Percentiles rank a stretch among this genome's conserved stretches.
phyloP scores from a whole-genome alignment of 2,113 vertebrate genomes.

The Noturus placidus region DNA sequence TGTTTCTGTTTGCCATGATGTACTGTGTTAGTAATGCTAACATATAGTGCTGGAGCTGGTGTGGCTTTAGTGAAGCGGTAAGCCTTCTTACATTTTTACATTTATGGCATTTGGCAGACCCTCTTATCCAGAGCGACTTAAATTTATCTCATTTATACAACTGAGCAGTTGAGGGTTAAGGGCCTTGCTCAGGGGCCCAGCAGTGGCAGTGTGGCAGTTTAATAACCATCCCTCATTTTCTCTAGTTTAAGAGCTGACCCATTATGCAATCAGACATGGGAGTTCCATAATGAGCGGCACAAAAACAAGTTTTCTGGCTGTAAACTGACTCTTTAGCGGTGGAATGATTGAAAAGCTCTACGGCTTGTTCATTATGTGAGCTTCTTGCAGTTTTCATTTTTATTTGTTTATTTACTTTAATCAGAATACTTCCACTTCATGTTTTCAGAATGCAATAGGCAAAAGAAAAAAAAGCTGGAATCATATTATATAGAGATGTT shows the following conservation, averaged over 20 bases:
- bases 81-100: background rate
- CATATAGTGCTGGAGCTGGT: background rate
- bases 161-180: no score
- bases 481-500: background rate
- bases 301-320: background rate
- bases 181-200: no score
- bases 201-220: no score
- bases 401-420: background rate
- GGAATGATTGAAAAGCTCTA: background rate
- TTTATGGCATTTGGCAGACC: no score
- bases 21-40: background rate
- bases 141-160: no score
- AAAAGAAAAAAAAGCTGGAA: background rate
- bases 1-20: background rate
- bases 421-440: background rate
- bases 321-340: background rate
- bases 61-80: background rate
- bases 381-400: background rate
- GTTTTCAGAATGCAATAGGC: background rate
- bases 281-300: background rate
- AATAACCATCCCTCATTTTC: background rate
- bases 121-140: no score
- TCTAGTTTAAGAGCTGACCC: background rate
- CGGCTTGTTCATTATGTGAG: background rate
- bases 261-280: background rate